phyloP scores from a whole-genome alignment of 1,140 invertebrate species.

The Temnothorax longispinosus region DNA sequence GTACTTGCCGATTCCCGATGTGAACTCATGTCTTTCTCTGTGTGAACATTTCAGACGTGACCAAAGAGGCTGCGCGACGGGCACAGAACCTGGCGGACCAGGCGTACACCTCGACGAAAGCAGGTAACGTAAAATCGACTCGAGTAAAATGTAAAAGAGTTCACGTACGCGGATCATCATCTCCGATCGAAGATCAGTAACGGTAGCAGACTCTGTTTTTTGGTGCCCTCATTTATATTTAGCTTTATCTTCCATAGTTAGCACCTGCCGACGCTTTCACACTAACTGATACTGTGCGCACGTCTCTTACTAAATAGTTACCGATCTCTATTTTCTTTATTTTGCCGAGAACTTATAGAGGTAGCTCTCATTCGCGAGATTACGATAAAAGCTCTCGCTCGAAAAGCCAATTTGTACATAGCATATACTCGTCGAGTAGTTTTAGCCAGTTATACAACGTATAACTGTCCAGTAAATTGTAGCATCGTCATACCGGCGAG shows the following conservation, averaged over 20 bases:
- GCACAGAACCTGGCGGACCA: slow-evolving; percentile 80
- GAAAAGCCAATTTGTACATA: neutral
- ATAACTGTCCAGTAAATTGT: neutral
- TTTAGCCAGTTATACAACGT: neutral
- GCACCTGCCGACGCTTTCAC: slow-evolving; percentile 86
- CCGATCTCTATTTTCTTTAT: slow-evolving; percentile 36
- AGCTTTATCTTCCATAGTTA: slow-evolving; percentile 86
- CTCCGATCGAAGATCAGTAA: slow-evolving; percentile 80
- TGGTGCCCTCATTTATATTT: slow-evolving; percentile 87
- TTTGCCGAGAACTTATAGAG: neutral
- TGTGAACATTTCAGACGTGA: slow-evolving; percentile 83
- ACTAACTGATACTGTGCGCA: slow-evolving; percentile 82
- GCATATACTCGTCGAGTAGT: slow-evolving; percentile 16
- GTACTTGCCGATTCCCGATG: slow-evolving; percentile 54
- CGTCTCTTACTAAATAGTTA: slow-evolving; percentile 83
- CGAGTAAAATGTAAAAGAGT: slow-evolving; percentile 64
- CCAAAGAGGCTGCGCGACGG: slow-evolving; percentile 83
- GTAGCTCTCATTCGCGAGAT: neutral
- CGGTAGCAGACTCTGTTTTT: slow-evolving; percentile 83
- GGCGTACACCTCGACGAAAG: slow-evolving; percentile 70
- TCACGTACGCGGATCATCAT: slow-evolving; percentile 75
- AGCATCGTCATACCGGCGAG: neutral
- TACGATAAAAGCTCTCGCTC: neutral
- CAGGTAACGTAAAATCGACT: slow-evolving; percentile 79
- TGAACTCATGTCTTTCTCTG: slow-evolving; percentile 61